Evolutionary conservation across 2,888 invertebrate species (phyloP).

Genomic region (Trichopria drosophilae): DNA sequence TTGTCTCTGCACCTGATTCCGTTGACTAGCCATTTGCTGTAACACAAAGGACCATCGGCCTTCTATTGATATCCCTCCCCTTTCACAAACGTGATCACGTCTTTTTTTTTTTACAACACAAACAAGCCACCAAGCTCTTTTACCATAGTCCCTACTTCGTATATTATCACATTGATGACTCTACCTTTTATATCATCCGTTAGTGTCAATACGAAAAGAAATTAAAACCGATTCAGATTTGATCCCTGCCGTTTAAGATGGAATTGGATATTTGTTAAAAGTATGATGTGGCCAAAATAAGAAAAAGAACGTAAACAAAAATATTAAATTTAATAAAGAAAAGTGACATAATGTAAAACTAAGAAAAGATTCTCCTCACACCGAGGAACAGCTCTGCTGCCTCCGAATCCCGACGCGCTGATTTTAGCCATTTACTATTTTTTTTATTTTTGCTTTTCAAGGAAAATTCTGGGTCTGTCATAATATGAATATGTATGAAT

Average conservation of each 20-base stretch:
- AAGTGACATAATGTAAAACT: too few relatives aligned
- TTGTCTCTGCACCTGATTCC: slow-evolving; percentile 86
- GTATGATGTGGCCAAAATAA: too few relatives aligned
- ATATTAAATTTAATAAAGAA: too few relatives aligned
- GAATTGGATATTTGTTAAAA: too few relatives aligned
- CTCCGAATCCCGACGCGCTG: slow-evolving; percentile 45
- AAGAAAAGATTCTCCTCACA: slow-evolving; percentile 44
- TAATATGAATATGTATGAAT: too few relatives aligned
- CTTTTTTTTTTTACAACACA: slow-evolving; percentile 31
- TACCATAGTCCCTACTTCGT: slow-evolving; percentile 38
- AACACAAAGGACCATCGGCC: slow-evolving; percentile 60
- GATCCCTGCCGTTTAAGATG: too few relatives aligned
- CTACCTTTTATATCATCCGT: too few relatives aligned
- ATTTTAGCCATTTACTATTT: slow-evolving; percentile 1
- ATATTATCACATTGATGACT: too few relatives aligned
- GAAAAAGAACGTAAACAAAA: too few relatives aligned
- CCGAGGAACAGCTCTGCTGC: slow-evolving; percentile 52
- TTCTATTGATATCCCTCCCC: slow-evolving; percentile 56
- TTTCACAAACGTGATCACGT: slow-evolving; percentile 33
- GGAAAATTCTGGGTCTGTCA: slow-evolving; percentile 9
- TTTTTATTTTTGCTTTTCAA: slow-evolving; percentile 8
- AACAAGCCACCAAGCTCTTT: slow-evolving; percentile 47
- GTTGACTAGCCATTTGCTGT: slow-evolving; percentile 84
- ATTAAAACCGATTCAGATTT: too few relatives aligned
- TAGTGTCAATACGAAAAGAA: too few relatives aligned